Conservation (phyloP, 1,140 invertebrate species). For the Papilio helenus region DNA sequence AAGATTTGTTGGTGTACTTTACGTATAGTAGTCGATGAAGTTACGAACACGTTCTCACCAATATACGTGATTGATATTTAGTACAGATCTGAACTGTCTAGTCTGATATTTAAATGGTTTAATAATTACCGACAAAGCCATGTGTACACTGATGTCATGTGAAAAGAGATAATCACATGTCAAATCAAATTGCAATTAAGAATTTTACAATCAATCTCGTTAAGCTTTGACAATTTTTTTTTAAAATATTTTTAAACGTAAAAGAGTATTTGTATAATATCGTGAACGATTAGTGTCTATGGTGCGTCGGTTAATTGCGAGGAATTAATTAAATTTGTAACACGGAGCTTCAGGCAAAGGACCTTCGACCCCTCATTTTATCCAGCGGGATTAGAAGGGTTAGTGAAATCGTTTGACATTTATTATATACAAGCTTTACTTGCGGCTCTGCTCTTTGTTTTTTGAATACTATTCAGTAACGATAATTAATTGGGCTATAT, state of each 20-base stretch:
- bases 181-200: too few species aligned
- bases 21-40: too few species aligned
- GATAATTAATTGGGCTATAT: background rate
- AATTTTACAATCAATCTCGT: background rate
- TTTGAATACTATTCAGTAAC: background rate
- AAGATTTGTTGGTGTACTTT: too few species aligned
- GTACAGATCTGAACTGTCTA: too few species aligned
- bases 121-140: too few species aligned
- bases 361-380: conserved; percentile 16
- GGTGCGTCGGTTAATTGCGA: conserved; percentile 8
- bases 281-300: conserved; percentile 11
- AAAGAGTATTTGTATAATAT: background rate
- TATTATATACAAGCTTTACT: background rate
- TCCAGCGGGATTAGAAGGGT: background rate
- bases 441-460: background rate
- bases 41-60: too few species aligned
- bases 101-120: too few species aligned
- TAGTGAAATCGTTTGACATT: conserved; percentile 7
- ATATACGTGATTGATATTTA: too few species aligned
- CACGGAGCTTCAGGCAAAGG: background rate
- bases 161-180: too few species aligned
- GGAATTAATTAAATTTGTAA: conserved; percentile 25
- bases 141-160: too few species aligned
- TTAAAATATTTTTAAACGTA: background rate
- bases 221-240: background rate